phyloP scores from a whole-genome alignment of 2,888 invertebrate species.

The Ectobius pallidus region DNA sequence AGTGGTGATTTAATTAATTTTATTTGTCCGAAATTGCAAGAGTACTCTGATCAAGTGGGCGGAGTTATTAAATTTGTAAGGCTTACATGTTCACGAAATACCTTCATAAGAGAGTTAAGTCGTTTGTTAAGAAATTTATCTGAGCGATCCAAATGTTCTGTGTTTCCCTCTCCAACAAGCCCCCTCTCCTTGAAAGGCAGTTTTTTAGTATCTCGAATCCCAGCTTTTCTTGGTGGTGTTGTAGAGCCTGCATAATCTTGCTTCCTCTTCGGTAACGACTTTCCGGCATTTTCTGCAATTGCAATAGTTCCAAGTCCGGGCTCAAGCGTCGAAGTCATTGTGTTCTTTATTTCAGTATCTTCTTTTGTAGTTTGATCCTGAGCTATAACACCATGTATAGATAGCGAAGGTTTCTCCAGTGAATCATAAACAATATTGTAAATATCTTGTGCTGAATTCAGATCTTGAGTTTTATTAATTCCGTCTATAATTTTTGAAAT shows the following conservation, averaged over 20 bases:
- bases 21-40: too few relatives aligned
- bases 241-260: background rate
- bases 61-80: constrained; percentile 13
- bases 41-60: background rate
- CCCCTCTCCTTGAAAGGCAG: background rate
- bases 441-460: background rate
- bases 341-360: background rate
- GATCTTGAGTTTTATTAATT: background rate
- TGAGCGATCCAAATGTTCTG: background rate
- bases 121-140: constrained; percentile 29
- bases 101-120: constrained; percentile 5
- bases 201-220: background rate
- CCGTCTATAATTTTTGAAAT: too few relatives aligned
- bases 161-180: constrained; percentile 17
- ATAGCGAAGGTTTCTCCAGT: background rate
- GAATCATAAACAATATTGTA: background rate
- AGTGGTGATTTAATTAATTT: too few relatives aligned
- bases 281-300: background rate
- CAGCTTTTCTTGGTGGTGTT: background rate
- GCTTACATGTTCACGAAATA: constrained; percentile 29
- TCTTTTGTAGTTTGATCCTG: background rate
- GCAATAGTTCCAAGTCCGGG: background rate
- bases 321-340: background rate
- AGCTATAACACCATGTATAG: too few relatives aligned
- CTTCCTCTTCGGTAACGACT: background rate